Evolutionary conservation across 2,113 vertebrate species (phyloP).

Genomic region (Aphyosemion australe): DNA sequence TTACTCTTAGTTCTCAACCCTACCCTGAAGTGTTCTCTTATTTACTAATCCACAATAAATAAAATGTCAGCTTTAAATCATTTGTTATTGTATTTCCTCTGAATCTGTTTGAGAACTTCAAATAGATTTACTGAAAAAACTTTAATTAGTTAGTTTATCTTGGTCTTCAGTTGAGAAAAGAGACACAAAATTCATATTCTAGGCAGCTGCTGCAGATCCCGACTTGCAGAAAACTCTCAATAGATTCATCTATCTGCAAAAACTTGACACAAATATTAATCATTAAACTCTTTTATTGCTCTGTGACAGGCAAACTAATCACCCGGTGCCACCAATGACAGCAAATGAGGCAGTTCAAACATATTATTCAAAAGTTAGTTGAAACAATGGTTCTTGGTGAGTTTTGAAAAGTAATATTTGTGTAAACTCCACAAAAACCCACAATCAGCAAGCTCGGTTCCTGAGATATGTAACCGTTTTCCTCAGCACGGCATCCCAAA

Average conservation of each 20-base stretch:
- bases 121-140: constrained; percentile 3
- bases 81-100: constrained; percentile 1
- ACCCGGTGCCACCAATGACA: not conserved
- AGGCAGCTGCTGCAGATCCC: constrained; percentile 5
- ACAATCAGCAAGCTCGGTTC: not conserved
- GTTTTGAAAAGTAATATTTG: constrained; percentile 5
- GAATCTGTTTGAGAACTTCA: constrained; percentile 1
- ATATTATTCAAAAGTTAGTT: not conserved
- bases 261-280: not conserved
- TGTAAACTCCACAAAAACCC: constrained; percentile 23
- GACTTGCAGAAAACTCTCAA: not conserved
- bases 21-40: not conserved
- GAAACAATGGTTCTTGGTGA: not conserved
- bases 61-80: not conserved
- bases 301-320: constrained; percentile 9
- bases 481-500: constrained; percentile 36
- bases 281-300: constrained; percentile 1
- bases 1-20: not conserved
- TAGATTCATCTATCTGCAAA: not conserved
- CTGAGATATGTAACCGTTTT: constrained; percentile 22
- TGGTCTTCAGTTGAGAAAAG: not conserved
- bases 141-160: not conserved
- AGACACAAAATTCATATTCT: not conserved
- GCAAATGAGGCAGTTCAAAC: not conserved
- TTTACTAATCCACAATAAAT: not conserved